A percentile compares a stretch with the other conserved stretches of the same genome.
Evolutionary conservation across 1,140 invertebrate genomes (phyloP).

Genomic region (Proales similis): DNA sequence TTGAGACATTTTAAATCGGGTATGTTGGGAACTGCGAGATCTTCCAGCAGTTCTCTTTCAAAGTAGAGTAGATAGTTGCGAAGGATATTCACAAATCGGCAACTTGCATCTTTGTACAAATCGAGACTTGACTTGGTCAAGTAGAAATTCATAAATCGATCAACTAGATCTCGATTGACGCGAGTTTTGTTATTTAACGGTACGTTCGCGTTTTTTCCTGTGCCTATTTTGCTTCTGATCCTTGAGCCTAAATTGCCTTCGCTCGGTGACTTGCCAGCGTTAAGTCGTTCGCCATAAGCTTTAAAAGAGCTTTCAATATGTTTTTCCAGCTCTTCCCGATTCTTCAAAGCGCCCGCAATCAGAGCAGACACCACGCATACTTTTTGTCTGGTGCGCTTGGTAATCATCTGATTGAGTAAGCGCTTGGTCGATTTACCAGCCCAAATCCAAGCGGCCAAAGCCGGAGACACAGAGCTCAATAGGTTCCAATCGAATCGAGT

Average conservation of each 20-base stretch:
- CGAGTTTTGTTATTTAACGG: background rate
- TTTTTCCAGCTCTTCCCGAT: background rate
- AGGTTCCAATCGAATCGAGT: slow-evolving; percentile 36
- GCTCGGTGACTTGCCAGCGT: background rate
- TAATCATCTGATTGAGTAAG: slow-evolving; percentile 4
- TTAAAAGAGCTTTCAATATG: background rate
- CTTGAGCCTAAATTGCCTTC: background rate
- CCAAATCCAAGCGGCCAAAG: slow-evolving; percentile 32
- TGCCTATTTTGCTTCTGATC: background rate
- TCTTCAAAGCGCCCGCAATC: slow-evolving; percentile 2
- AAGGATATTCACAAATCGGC: slow-evolving; percentile 7
- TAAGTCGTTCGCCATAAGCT: background rate
- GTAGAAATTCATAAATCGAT: slow-evolving; percentile 18
- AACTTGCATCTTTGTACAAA: slow-evolving; percentile 20
- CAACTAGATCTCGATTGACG: slow-evolving; percentile 3
- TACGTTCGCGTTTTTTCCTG: background rate
- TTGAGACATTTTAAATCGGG: background rate
- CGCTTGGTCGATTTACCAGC: background rate
- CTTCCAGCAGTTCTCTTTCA: background rate
- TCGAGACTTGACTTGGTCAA: background rate
- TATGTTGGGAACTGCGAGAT: background rate
- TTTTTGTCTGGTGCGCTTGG: background rate
- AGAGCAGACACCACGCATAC: slow-evolving; percentile 1
- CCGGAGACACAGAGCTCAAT: slow-evolving; percentile 15
- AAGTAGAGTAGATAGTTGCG: slow-evolving; percentile 23